phyloP scores from a whole-genome alignment of 2,888 invertebrate species.

The Caenorhabditis wallacei region DNA sequence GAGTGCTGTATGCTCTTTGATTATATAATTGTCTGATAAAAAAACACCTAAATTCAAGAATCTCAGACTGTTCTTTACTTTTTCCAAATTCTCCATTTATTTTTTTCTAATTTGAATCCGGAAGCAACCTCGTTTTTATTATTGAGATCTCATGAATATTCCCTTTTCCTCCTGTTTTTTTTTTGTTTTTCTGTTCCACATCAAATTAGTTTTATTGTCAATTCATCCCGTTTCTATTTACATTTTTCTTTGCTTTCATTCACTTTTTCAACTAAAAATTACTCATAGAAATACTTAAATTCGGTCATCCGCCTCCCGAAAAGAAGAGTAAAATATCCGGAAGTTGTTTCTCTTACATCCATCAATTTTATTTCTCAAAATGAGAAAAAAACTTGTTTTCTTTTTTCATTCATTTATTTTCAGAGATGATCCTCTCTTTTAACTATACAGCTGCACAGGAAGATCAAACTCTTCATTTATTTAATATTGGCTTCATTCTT shows the following conservation, averaged over 20 bases:
- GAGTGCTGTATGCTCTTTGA: too few relatives aligned
- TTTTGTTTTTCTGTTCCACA: conserved; percentile 22
- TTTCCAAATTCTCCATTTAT: background rate
- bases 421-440: conserved; percentile 49
- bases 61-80: too few relatives aligned
- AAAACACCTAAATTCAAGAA: too few relatives aligned
- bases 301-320: conserved; percentile 10
- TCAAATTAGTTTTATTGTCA: conserved; percentile 41
- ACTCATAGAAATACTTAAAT: background rate
- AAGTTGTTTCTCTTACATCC: conserved; percentile 4
- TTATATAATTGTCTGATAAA: too few relatives aligned
- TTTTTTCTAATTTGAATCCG: conserved; percentile 11
- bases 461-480: conserved; percentile 32
- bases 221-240: background rate
- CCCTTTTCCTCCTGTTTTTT: background rate
- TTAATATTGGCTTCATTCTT: conserved; percentile 29
- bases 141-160: background rate
- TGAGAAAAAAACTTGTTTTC: background rate
- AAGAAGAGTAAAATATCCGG: background rate
- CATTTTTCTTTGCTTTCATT: background rate
- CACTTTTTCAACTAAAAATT: conserved; percentile 3
- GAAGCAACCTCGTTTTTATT: conserved; percentile 4
- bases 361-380: conserved; percentile 6
- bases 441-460: conserved; percentile 49
- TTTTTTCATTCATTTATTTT: background rate